Percentiles rank a stretch among this genome's conserved stretches.
These are phyloP conservation scores for Brenthis daphne DNA, from an alignment of 2,888 invertebrate genomes.

Conservation along the genomic window DNA sequence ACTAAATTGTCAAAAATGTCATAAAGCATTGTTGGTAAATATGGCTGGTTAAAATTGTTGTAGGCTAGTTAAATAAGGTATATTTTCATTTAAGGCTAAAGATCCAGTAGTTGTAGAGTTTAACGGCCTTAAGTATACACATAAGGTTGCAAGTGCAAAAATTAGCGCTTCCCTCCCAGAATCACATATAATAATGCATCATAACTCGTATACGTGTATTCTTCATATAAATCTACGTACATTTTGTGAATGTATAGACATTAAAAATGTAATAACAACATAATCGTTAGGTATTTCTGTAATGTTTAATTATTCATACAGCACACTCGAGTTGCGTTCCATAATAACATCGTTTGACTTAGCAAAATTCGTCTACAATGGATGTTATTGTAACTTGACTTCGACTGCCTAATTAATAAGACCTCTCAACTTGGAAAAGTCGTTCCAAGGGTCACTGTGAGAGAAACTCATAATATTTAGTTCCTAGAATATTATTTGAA, in stretches of 20 bases:
- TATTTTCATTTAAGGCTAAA: background rate
- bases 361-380: slow-evolving; percentile 29
- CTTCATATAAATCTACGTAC: background rate
- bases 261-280: background rate
- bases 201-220: background rate
- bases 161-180: slow-evolving; percentile 29
- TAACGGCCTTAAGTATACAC: slow-evolving; percentile 26
- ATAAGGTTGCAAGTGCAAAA: slow-evolving; percentile 34
- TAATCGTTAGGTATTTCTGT: background rate
- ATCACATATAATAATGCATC: slow-evolving; percentile 12
- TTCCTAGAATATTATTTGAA: slow-evolving; percentile 13
- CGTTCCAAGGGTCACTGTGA: slow-evolving; percentile 26
- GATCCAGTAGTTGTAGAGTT: slow-evolving; percentile 1
- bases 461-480: slow-evolving; percentile 16
- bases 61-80: background rate
- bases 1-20: background rate
- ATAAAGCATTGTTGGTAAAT: background rate
- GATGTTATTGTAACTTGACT: slow-evolving; percentile 34
- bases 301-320: slow-evolving; percentile 15
- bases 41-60: too few species aligned
- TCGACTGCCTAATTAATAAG: slow-evolving; percentile 34
- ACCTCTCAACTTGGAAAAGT: slow-evolving; percentile 25
- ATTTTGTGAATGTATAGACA: background rate
- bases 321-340: background rate
- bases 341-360: slow-evolving; percentile 15